Base-by-base conservation (phyloP, 2,888 invertebrate genomes). In the Ethmia dodecea region DNA sequence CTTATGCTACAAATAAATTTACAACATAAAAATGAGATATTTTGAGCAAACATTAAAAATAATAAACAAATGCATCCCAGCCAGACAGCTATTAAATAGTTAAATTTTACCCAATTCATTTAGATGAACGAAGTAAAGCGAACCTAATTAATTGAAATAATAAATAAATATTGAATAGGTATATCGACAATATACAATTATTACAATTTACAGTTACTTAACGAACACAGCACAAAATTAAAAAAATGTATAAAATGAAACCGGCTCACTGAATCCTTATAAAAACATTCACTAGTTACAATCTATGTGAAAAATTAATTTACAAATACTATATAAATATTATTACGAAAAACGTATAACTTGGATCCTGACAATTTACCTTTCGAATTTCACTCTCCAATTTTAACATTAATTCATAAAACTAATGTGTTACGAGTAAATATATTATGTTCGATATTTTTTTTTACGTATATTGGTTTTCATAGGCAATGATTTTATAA, bases 141-240 rank as follows among this genome's bases (percentile, higher is more conserved):
- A 76, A 73, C 71, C 73, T 80, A 79, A 72, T 71, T 67, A 73
- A 70, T 69, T 70, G 60, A 79, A 78, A 78, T 75, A 86, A 84
- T 84, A 86, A 86, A 86, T 86, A 83, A 83, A 81, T 79, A 81
- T 77, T 70, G 72, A 72, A 75, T 78, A n/a, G n/a, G n/a, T n/a
- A 68, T 77, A 79, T 76, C 68, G 78, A 81, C 76, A 84, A 78
- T 81, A 72, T 86, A 86, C 86, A 83, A 74, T 80, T 80, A 77
- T 77, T 80, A 81, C 78, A 83, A 78, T 81, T 83, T 84, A 84
- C 80, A 84, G 2, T 66, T 68, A 78, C 74, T 76, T 83, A 83
- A 81, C 80, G 76, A 84, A 84, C 86, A 84, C 86, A 84, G 86
- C 86, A 83, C 86, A 83, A 84, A 75, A 67, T 63, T 63, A 67